Conservation (phyloP, 2,888 invertebrate species). For the Stomorhina lunata region DNA sequence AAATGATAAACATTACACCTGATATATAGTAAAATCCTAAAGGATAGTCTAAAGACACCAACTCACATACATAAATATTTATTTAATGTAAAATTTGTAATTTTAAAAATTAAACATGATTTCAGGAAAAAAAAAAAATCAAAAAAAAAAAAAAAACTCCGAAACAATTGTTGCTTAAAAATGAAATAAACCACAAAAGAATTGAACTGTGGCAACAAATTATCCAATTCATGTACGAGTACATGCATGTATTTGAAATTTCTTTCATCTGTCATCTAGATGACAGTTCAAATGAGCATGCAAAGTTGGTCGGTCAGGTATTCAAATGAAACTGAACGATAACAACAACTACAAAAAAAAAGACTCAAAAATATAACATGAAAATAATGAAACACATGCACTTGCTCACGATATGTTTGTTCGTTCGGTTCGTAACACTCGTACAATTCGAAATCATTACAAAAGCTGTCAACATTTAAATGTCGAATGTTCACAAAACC, state of each 20-base stretch:
- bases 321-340: slow-evolving; percentile 31
- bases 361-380: background rate
- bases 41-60: too few species aligned
- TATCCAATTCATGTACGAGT: slow-evolving; percentile 56
- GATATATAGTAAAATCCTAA: slow-evolving; percentile 24
- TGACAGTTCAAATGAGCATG: slow-evolving; percentile 65
- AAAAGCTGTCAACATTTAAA: slow-evolving; percentile 64
- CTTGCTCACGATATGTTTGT: slow-evolving; percentile 45
- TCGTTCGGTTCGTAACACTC: background rate
- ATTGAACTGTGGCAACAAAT: slow-evolving; percentile 57
- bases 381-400: background rate
- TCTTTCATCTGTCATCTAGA: slow-evolving; percentile 65
- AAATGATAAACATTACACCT: slow-evolving; percentile 26
- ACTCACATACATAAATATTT: too few species aligned
- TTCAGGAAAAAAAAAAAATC: background rate
- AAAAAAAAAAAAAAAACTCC: slow-evolving; percentile 5
- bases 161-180: slow-evolving; percentile 48
- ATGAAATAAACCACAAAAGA: slow-evolving; percentile 48
- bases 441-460: slow-evolving; percentile 58
- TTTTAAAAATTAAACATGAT: background rate
- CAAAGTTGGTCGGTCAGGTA: slow-evolving; percentile 48
- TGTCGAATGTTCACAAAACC: slow-evolving; percentile 52
- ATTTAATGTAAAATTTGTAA: slow-evolving; percentile 2
- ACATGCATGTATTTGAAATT: slow-evolving; percentile 58
- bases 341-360: too few species aligned